Conservation (phyloP, 2,113 vertebrate species). For the Raja brachyura region DNA sequence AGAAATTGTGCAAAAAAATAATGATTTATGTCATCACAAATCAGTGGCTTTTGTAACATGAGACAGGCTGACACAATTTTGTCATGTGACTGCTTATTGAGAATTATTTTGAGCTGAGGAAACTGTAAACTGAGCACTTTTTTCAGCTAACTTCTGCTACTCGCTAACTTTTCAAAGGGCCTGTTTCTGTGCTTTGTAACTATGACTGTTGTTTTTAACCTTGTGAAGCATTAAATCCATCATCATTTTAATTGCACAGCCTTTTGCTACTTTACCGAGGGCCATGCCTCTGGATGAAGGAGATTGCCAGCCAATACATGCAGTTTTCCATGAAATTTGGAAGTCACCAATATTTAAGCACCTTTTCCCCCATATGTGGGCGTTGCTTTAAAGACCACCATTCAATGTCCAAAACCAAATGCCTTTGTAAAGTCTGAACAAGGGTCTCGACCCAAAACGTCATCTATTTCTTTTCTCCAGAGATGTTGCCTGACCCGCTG, state of each 20-base stretch:
- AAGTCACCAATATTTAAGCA: background rate
- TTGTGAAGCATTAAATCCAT: background rate
- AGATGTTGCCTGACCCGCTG: no score
- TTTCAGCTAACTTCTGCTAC: slow-evolving; percentile 11
- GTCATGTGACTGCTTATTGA: slow-evolving; percentile 23
- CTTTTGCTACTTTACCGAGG: background rate
- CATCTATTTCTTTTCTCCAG: no score
- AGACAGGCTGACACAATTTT: slow-evolving; percentile 30
- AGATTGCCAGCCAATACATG: background rate
- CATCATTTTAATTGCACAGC: no score
- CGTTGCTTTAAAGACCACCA: no score
- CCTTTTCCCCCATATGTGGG: background rate
- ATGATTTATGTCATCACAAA: slow-evolving; percentile 36
- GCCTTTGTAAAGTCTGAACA: no score
- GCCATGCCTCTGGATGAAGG: background rate
- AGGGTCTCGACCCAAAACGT: no score
- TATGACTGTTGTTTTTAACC: background rate
- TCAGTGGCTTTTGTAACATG: slow-evolving; percentile 31
- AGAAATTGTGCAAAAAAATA: slow-evolving; percentile 19
- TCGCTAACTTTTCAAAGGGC: background rate
- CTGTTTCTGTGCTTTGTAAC: no score
- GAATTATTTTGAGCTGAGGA: slow-evolving; percentile 11
- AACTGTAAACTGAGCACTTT: slow-evolving; percentile 22
- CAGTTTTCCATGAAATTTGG: background rate
- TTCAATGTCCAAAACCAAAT: no score